Evolutionary conservation across 2,113 vertebrate species (phyloP), one percentile per base, ranked within the genome.

Genomic region (Hippocampus mohnikei): DNA sequence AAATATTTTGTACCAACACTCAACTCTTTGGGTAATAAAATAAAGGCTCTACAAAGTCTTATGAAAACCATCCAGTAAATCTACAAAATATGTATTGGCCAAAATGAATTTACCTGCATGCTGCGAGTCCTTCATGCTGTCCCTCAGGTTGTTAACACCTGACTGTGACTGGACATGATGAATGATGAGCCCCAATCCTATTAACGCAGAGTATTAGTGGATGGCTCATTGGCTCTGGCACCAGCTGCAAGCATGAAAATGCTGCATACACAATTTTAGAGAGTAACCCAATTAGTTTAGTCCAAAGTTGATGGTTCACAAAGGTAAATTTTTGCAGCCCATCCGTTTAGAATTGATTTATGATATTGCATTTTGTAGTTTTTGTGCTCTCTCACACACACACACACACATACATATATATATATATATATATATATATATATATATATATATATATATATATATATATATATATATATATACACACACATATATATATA

Each of bases 111-210:
- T 89, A 93, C 92, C 90, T 89, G 84, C 60, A 46, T 87, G 37
- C 33, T 90, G 88, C 0, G 81, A 86, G 37, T 92, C 89, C 80
- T 90, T 92, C 90, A 91, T 92, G 68, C 71, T 58, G 67, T 80
- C 33, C 46, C 55, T 76, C 75, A 5, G 77, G 76, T 66, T 74
- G 33, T 18, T 52, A 76, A 55, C 62, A 82, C 73, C 67, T 70
- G 80, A 73, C 78, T 74, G 74, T 67, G 75, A 78, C 72, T 79
- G 71, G 62, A 77, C 73, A 75, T 68, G 77, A 76, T 77, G 77
- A 81, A 81, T 41, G 58, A 75, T 87, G 82, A 86, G 62, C 65
- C 63, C 42, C 80, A 77, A 93, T 91, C 91, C 91, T 86, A 91
- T 92, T 92, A 93, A 65, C 48, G 0, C 56, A 48, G 46, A 23